A percentile compares a stretch with the other conserved stretches of the same genome.
Evolutionary conservation across 2,888 invertebrate genomes (phyloP).

Genomic region (Phortica okadai): DNA sequence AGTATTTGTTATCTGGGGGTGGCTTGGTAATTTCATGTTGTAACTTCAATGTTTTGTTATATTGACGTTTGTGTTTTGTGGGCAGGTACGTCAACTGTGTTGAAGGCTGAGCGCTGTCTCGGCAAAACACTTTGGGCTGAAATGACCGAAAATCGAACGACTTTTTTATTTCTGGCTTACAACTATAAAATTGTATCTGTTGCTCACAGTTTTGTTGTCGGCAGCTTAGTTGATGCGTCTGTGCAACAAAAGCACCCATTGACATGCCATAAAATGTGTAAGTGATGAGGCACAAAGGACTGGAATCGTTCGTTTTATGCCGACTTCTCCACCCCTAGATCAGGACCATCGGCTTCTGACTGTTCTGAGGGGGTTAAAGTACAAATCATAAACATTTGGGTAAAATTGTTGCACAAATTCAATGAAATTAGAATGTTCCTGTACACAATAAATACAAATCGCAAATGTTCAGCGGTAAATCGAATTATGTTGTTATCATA

Average conservation of each 20-base stretch:
- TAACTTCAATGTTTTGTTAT: background rate
- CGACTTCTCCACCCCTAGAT: background rate
- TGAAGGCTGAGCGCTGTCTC: background rate
- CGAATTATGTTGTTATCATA: background rate
- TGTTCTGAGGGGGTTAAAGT: background rate
- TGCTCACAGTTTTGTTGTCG: slow-evolving; percentile 46
- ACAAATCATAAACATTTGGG: slow-evolving; percentile 51
- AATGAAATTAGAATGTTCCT: slow-evolving; percentile 65
- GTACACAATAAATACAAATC: slow-evolving; percentile 44
- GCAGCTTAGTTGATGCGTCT: background rate
- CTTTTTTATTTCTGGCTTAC: slow-evolving; percentile 41
- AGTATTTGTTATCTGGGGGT: slow-evolving; percentile 60
- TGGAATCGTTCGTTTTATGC: background rate
- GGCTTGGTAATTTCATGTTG: background rate
- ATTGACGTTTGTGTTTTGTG: background rate
- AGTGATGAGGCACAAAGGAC: slow-evolving; percentile 30
- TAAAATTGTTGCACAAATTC: slow-evolving; percentile 59
- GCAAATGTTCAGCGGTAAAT: slow-evolving; percentile 33
- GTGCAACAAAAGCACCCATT: slow-evolving; percentile 48
- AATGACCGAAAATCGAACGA: background rate
- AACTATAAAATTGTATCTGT: slow-evolving; percentile 42
- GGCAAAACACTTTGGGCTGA: no score
- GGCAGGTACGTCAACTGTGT: background rate
- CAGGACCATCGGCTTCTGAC: background rate
- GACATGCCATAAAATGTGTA: slow-evolving; percentile 65